A percentile compares a stretch with the other conserved stretches of the same genome.
Conservation (phyloP, 2,888 invertebrate genomes). For the Cerastis leucographa region DNA sequence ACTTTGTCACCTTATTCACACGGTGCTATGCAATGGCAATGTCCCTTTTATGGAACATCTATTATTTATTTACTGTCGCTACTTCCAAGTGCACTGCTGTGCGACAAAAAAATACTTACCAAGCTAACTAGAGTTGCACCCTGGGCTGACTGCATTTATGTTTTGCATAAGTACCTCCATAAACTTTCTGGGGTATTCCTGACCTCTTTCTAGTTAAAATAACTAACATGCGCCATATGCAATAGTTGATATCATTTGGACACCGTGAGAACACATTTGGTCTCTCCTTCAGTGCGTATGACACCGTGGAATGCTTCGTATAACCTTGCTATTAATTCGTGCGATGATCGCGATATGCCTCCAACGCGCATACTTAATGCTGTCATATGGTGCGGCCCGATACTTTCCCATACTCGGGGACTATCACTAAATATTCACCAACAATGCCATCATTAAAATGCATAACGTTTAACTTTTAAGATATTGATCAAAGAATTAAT, state of each 20-base stretch:
- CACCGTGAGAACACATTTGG: conserved; percentile 83
- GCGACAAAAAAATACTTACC: neutral
- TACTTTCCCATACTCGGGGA: conserved; percentile 80
- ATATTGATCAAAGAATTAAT: conserved; percentile 23
- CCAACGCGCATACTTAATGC: conserved; percentile 84
- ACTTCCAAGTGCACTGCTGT: neutral
- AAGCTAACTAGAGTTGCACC: neutral
- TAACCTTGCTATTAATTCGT: conserved; percentile 89
- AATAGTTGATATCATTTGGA: conserved; percentile 44
- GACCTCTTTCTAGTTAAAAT: conserved; percentile 24
- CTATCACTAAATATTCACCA: conserved; percentile 59
- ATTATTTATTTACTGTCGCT: conserved; percentile 1
- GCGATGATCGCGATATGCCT: conserved; percentile 86
- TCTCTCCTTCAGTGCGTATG: conserved; percentile 82
- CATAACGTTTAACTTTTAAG: conserved; percentile 15
- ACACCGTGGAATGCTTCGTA: conserved; percentile 76
- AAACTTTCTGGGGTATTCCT: conserved; percentile 15
- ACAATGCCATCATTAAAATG: conserved; percentile 48
- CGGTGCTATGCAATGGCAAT: conserved; percentile 69
- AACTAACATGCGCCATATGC: conserved; percentile 60
- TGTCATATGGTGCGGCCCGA: conserved; percentile 80
- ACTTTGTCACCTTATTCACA: conserved; percentile 82
- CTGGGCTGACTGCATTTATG: neutral
- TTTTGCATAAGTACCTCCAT: conserved; percentile 4
- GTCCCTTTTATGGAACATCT: conserved; percentile 26